Base-by-base conservation (phyloP, 2,888 invertebrate genomes). In the Eupithecia centaureata region DNA sequence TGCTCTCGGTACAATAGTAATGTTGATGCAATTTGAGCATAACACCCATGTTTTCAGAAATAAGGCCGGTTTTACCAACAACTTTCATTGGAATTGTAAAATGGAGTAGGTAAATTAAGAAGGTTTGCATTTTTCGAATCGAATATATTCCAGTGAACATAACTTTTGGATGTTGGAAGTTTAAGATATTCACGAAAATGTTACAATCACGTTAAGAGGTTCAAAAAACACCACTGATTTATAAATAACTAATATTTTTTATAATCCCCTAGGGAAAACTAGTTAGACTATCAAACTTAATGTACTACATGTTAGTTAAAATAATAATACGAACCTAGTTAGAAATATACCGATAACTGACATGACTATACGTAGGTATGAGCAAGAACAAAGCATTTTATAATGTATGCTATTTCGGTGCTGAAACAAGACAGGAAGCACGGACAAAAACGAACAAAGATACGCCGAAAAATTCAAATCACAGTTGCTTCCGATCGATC, bases 401-500 rank as follows among this genome's bases (percentile, higher is more conserved):
- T 32, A 30, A 28, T 32, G 38, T 30, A 57, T 47, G 52, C 35
- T 52, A 61, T 42, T 64, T 42, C n/a, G 54, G 27, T 63, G 62
- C 52, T 63, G 57, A 68, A 57, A 62, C 65, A 71, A 86, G 84
- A 83, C 86, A 84, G 77, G 79, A 79, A 76, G 79, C 79, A 70
- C 76, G 80, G 82, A 77, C 77, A 77, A 79, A 80, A 77, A 81
- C 82, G 77, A 87, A 86, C 86, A 86, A 85, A 85, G 86, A 77
- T 84, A 81, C 79, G 81, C 84, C 85, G 52, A 84, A 87, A 88
- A 86, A 92, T 91, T 90, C 87, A 86, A 87, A 90, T 83, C 89
- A 89, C 88, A 90, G 83, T 75, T 85, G 87, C 87, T 92, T 92
- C 92, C 92, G 91, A 92, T 90, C 75, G 78, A 82, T 77, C 78